These are phyloP conservation scores for Tetragonisca angustula DNA, from an alignment of 2,888 invertebrate genomes.

Conservation along the genomic window DNA sequence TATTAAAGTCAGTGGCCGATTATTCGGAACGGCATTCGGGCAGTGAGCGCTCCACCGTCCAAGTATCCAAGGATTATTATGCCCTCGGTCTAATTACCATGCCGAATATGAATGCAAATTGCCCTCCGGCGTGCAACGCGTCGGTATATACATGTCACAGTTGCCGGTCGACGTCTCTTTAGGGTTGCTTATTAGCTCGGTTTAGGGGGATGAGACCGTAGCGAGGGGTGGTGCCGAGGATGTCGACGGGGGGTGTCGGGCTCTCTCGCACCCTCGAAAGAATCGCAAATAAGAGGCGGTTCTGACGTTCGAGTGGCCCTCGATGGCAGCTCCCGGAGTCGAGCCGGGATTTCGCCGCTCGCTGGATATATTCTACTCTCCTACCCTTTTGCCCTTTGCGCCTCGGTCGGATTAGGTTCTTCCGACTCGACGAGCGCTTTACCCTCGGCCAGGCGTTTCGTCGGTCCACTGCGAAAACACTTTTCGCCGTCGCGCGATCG, in stretches of 20 bases:
- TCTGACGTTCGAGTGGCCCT: slow-evolving; percentile 71
- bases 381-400: slow-evolving; percentile 49
- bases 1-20: slow-evolving; percentile 69
- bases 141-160: slow-evolving; percentile 70
- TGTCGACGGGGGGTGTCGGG: slow-evolving; percentile 65
- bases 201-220: slow-evolving; percentile 72
- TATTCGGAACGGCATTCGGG: slow-evolving; percentile 61
- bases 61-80: slow-evolving; percentile 80
- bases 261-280: slow-evolving; percentile 69
- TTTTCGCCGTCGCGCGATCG: slow-evolving; percentile 6
- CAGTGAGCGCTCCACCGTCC: slow-evolving; percentile 52
- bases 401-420: slow-evolving; percentile 54
- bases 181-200: slow-evolving; percentile 82
- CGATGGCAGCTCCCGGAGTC: slow-evolving; percentile 46
- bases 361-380: slow-evolving; percentile 65
- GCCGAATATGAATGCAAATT: slow-evolving; percentile 82
- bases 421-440: slow-evolving; percentile 56
- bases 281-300: slow-evolving; percentile 78
- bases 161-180: slow-evolving; percentile 74
- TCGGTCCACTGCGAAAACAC: slow-evolving; percentile 45
- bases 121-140: slow-evolving; percentile 61
- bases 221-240: slow-evolving; percentile 57
- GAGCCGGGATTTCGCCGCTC: slow-evolving; percentile 74
- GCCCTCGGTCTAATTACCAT: slow-evolving; percentile 81
- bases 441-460: slow-evolving; percentile 2